Evolutionary conservation across 2,888 invertebrate genomes (phyloP), one percentile per base, ranked within the genome.

Genomic region (Agonopterix heracliana): DNA sequence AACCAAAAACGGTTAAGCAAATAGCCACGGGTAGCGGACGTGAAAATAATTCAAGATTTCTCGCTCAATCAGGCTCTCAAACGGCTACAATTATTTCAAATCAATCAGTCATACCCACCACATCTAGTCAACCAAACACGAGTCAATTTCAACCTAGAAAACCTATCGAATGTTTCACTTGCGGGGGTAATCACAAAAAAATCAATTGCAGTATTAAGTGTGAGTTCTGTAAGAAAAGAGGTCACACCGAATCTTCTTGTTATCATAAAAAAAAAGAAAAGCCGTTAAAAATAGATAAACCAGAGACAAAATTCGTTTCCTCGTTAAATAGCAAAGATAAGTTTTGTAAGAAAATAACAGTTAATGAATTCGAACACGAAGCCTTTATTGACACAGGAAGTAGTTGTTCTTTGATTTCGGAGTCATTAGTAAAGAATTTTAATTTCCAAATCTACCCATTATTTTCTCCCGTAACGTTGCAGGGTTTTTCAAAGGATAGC

Each of bases 161-260:
- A 12, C 34, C 9, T 3, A 34, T 47, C 8, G 42, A 47, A 35
- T 47, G 43, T 38, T 43, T 36, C 13, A 10, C 7, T 2, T 47
- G 43, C 9, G 43, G 47, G 8, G 47, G 44, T 34, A 47, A 44
- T 44, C 48, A 48, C 12, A 48, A 44, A 40, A 9, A 40, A n/a
- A n/a, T 9, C n/a, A 11, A 40, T 11, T 40, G 40, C n/a, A 40
- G 10, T 40, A n/a, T n/a, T n/a, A 3, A 4, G 5, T 40, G 40
- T n/a, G 11, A 7, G 4, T 40, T n/a, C 38, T 48, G 43, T 40
- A n/a, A 10, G 9, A 43, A 38, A 26, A 8, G 11, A 5, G 35
- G 48, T n/a, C 44, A 44, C n/a, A 13, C 13, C 1, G 45, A 45
- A 45, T 2, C 10, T 7, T 2, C 10, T 3, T 45, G 13, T 36